Base-by-base conservation (phyloP, 2,797 vertebrate species). In the Gastrophryne carolinensis region DNA sequence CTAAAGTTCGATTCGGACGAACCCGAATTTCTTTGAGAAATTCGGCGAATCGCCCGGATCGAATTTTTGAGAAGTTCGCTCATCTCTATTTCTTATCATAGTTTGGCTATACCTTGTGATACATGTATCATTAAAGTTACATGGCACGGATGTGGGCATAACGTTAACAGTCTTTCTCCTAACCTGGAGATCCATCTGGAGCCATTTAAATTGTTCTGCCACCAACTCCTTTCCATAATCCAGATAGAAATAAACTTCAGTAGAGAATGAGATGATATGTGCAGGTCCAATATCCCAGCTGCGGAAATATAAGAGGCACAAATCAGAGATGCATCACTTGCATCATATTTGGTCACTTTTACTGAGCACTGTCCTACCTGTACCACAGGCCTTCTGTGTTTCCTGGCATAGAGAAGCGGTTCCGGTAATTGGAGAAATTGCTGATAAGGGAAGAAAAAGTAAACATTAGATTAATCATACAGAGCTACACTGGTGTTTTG, bases 401-500 rank as follows among this genome's bases (percentile, higher is more conserved):
- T 17, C 95, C 94, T 0, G 94, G 94, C 94, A 96, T 96, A 82
- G 88, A 94, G 85, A 97, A 96, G 44, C 94, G 94, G 65, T 88
- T 92, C 78, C 89, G 93, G 84, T 95, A 96, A 91, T 97, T 95
- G 60, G 95, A 95, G 86, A 97, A 97, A 83, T 95, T 96, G 85
- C 95, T 95, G 86, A 52, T 79, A 39, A 6, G 23, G 4, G 54
- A 73, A 23, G 10, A 23, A 6, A 17, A 17, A 35, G 35, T n/a
- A n/a, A n/a, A n/a, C n/a, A n/a, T n/a, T n/a, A n/a, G n/a, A n/a
- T n/a, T n/a, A n/a, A n/a, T n/a, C n/a, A n/a, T n/a, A n/a, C n/a
- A n/a, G n/a, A n/a, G n/a, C n/a, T n/a, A n/a, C n/a, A n/a, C n/a
- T n/a, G n/a, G n/a, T n/a, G n/a, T n/a, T n/a, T n/a, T n/a, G n/a